phyloP scores from a whole-genome alignment of 2,113 vertebrate genomes.

The Coracopsis vasa region DNA sequence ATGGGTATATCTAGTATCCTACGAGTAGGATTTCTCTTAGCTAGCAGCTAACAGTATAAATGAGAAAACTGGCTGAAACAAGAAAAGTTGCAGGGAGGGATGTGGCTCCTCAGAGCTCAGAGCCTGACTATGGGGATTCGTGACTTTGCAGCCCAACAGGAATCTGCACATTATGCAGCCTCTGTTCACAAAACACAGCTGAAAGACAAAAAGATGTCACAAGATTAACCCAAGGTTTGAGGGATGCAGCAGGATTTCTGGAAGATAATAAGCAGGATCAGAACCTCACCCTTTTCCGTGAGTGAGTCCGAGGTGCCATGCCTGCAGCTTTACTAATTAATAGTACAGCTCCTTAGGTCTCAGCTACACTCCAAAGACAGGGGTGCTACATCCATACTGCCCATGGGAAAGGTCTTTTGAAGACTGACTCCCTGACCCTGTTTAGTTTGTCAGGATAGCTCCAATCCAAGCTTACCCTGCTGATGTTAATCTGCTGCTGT shows the following conservation, averaged over 20 bases:
- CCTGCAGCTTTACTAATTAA: not conserved
- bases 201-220: not conserved
- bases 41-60: not conserved
- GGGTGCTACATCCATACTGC: not conserved
- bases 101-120: not conserved
- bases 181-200: not conserved
- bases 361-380: not conserved
- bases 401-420: not conserved
- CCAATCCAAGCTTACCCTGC: not conserved
- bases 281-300: not conserved
- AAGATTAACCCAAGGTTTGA: not conserved
- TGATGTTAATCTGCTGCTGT: not conserved
- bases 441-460: not conserved
- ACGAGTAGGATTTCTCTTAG: not conserved
- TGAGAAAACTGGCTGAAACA: not conserved
- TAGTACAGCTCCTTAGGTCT: not conserved
- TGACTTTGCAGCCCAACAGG: not conserved
- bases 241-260: not conserved
- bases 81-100: not conserved
- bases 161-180: not conserved
- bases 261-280: not conserved
- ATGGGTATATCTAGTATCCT: rapidly evolving
- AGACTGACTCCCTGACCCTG: not conserved
- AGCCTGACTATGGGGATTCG: rapidly evolving
- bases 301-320: rapidly evolving